A percentile compares a stretch with the other conserved stretches of the same genome.
Conservation (phyloP, 2,888 invertebrate genomes). For the Oasisia sp. region DNA sequence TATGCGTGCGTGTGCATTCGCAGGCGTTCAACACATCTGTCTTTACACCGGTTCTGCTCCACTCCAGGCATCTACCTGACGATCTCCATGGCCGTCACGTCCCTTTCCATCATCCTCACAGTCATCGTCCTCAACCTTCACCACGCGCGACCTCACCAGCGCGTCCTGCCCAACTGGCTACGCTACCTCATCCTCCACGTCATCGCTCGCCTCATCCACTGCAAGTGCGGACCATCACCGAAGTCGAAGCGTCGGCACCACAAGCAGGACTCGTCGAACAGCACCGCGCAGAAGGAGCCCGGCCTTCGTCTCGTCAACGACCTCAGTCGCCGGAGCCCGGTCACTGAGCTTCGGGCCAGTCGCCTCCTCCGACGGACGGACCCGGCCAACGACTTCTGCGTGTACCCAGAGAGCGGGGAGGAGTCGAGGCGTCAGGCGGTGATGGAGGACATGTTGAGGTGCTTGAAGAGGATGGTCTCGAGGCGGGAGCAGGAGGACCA, state of each 20-base stretch:
- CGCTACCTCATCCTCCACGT: slow-evolving; percentile 37
- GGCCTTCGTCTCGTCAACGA: slow-evolving; percentile 39
- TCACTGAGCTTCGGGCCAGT: slow-evolving; percentile 33
- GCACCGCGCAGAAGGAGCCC: slow-evolving; percentile 35
- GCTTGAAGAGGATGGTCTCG: slow-evolving; percentile 54
- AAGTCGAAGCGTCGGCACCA: slow-evolving; percentile 19
- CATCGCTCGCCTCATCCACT: slow-evolving; percentile 39
- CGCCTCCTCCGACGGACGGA: slow-evolving; percentile 40
- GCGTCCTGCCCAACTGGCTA: slow-evolving; percentile 46
- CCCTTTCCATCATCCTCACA: slow-evolving; percentile 50
- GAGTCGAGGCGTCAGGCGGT: slow-evolving; percentile 39
- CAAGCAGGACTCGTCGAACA: neutral
- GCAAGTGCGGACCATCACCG: slow-evolving; percentile 29
- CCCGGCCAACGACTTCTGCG: slow-evolving; percentile 14
- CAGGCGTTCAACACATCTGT: too few relatives aligned
- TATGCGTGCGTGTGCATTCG: too few relatives aligned
- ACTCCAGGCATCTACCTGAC: slow-evolving; percentile 52
- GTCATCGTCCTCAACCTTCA: slow-evolving; percentile 50
- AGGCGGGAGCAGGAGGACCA: slow-evolving; percentile 56
- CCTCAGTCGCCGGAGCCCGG: slow-evolving; percentile 23
- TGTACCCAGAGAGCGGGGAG: slow-evolving; percentile 23
- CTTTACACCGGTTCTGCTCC: neutral
- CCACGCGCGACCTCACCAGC: slow-evolving; percentile 46
- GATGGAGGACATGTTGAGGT: slow-evolving; percentile 55
- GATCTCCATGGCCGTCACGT: slow-evolving; percentile 51